Conservation (phyloP, 2,888 invertebrate species). For the Melipona bicolor region DNA sequence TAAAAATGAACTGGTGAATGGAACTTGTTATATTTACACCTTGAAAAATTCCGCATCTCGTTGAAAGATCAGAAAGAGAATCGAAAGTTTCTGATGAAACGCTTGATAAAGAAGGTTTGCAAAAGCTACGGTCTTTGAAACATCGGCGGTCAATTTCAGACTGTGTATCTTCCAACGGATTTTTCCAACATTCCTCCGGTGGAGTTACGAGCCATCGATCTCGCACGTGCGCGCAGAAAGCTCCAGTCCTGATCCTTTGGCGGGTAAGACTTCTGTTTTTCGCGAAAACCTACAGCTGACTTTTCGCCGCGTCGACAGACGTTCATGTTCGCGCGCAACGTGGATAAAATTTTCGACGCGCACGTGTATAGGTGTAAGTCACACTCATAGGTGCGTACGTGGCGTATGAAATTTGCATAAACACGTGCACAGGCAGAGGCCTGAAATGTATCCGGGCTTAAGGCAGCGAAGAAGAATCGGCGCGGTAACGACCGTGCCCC, state of each 20-base stretch:
- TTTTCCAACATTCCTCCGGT: conserved; percentile 26
- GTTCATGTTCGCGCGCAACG: conserved; percentile 41
- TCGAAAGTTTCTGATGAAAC: neutral
- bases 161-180: conserved; percentile 21
- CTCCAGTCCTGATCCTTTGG: neutral
- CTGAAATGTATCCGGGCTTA: conserved; percentile 31
- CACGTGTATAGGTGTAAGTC: conserved; percentile 28
- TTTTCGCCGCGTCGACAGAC: conserved; percentile 41
- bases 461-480: conserved; percentile 25
- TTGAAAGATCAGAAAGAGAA: neutral
- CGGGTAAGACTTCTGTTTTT: neutral
- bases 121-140: conserved; percentile 5
- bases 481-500: conserved; percentile 35
- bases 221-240: conserved; percentile 15
- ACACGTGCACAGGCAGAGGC: conserved; percentile 35
- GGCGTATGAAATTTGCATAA: conserved; percentile 45
- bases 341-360: conserved; percentile 47
- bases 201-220: conserved; percentile 40
- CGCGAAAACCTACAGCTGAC: neutral
- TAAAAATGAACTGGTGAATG: no score
- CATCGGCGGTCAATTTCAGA: conserved; percentile 40
- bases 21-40: neutral
- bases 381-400: conserved; percentile 33
- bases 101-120: neutral
- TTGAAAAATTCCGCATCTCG: no score